These are phyloP conservation scores for Dicaeum eximium DNA, from an alignment of 2,113 vertebrate species.

Conservation along the genomic window DNA sequence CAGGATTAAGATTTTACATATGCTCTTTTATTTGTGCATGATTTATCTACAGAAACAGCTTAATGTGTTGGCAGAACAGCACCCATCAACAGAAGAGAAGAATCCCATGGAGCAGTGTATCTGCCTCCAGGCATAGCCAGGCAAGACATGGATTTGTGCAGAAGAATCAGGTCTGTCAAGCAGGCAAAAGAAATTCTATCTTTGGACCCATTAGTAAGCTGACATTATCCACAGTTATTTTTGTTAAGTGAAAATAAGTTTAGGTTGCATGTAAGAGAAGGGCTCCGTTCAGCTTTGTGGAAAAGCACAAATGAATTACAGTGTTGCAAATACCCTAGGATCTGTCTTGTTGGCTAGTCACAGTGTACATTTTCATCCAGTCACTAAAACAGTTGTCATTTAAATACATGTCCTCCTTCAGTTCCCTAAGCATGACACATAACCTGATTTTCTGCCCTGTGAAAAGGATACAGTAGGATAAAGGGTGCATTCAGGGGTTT, in stretches of 20 bases:
- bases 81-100: neutral
- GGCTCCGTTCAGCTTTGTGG: neutral
- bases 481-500: conserved; percentile 25
- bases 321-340: neutral
- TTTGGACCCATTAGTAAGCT: neutral
- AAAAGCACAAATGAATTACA: neutral
- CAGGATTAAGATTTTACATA: conserved; percentile 7
- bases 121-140: neutral
- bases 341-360: neutral
- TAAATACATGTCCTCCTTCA: neutral
- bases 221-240: neutral
- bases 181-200: neutral
- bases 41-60: conserved; percentile 52
- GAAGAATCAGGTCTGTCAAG: conserved; percentile 9
- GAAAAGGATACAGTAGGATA: conserved; percentile 36
- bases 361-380: neutral
- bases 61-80: neutral
- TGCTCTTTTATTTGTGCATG: conserved; percentile 21
- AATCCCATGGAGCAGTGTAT: neutral
- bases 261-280: neutral
- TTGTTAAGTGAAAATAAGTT: neutral
- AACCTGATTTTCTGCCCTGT: conserved; percentile 51
- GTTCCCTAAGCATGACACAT: neutral
- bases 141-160: neutral
- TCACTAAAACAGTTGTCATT: neutral